Conservation (phyloP, 37 sponge, comb jelly and placozoan species). For the Chondrilla cf. caribensis region DNA sequence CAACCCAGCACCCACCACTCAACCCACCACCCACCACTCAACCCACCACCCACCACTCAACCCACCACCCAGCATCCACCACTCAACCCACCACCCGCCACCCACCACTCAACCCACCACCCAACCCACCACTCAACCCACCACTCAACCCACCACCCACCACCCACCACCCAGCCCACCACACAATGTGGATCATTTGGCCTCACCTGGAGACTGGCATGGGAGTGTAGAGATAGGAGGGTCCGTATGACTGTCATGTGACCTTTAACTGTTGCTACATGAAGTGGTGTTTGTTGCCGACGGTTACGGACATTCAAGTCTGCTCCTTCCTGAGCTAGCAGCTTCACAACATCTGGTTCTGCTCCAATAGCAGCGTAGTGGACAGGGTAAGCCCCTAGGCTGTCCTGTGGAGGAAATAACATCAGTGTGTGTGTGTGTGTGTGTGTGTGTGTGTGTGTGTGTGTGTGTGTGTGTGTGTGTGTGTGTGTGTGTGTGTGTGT, state of each 20-base stretch:
- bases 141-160: too few relatives aligned
- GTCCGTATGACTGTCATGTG: constrained; percentile 65
- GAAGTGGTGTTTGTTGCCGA: constrained; percentile 77
- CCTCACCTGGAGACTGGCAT: constrained; percentile 71
- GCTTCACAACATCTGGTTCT: constrained; percentile 68
- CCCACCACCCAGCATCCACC: background rate
- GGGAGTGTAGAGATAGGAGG: constrained; percentile 61
- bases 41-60: too few relatives aligned
- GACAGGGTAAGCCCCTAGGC: constrained; percentile 75
- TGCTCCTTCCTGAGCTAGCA: constrained; percentile 61
- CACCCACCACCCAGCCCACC: too few relatives aligned
- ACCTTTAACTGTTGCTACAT: constrained; percentile 86
- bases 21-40: too few relatives aligned
- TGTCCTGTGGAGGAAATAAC: constrained; percentile 48
- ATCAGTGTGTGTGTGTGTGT: too few relatives aligned
- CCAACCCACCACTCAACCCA: too few relatives aligned
- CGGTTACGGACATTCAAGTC: constrained; percentile 84
- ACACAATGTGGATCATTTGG: background rate
- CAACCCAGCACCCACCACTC: too few relatives aligned
- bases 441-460: constrained; percentile 10
- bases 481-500: constrained; percentile 11
- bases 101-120: too few relatives aligned
- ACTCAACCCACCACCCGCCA: too few relatives aligned
- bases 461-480: background rate
- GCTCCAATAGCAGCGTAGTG: constrained; percentile 89